A percentile compares a stretch with the other conserved stretches of the same genome.
Conservation (phyloP, 2,113 vertebrate species). For the Alectura lathami region DNA sequence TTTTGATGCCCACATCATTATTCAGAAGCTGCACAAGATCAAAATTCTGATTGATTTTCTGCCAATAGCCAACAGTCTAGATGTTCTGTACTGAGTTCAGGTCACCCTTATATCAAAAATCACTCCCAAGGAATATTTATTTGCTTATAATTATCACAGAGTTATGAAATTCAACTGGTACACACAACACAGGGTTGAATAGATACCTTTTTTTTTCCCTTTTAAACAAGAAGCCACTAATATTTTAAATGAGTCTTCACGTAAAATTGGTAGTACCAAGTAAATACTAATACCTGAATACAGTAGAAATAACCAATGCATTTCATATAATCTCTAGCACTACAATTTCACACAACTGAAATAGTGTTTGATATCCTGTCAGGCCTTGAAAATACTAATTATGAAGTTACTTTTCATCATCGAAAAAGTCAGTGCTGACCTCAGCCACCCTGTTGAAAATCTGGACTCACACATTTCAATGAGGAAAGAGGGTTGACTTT, state of each 20-base stretch:
- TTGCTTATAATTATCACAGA: conserved; percentile 48
- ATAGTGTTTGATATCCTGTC: background rate
- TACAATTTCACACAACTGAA: background rate
- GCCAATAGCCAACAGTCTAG: conserved; percentile 47
- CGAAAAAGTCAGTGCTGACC: background rate
- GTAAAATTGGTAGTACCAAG: background rate
- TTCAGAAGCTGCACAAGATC: conserved; percentile 64
- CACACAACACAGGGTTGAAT: background rate
- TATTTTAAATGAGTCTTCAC: background rate
- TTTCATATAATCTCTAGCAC: background rate
- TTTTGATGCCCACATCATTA: background rate
- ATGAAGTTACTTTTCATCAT: background rate
- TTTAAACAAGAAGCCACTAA: background rate
- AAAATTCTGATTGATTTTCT: conserved; percentile 64
- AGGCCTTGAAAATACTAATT: background rate
- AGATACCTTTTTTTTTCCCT: background rate
- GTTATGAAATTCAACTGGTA: conserved; percentile 27
- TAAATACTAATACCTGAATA: too few species aligned
- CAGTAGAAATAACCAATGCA: background rate
- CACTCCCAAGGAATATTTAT: conserved; percentile 47
- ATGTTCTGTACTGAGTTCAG: conserved; percentile 38
- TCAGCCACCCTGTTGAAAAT: background rate
- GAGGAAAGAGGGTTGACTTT: background rate
- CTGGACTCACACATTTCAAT: background rate
- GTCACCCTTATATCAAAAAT: conserved; percentile 55